These are phyloP conservation scores for Hydrotaea cyrtoneurina DNA, from an alignment of 2,888 invertebrate species.

Conservation along the genomic window DNA sequence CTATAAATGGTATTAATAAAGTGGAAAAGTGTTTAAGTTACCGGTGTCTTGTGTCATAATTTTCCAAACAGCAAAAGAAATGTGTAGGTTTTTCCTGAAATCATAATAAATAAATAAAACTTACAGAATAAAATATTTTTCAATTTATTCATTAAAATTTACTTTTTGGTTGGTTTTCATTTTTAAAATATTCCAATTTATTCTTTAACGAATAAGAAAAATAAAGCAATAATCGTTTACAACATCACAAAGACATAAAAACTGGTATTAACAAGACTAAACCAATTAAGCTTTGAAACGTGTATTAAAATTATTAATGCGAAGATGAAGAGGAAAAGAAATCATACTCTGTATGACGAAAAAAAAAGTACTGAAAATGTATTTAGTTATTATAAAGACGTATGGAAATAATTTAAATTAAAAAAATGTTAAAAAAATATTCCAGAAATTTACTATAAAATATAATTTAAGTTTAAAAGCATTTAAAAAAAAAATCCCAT, in stretches of 20 bases:
- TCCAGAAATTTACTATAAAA: no score
- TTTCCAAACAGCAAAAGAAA: slow-evolving; percentile 10
- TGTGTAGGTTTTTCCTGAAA: slow-evolving; percentile 56
- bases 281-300: background rate
- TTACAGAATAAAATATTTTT: no score
- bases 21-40: slow-evolving; percentile 52
- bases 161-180: background rate
- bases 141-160: background rate
- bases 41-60: no score
- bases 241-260: background rate
- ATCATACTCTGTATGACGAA: background rate
- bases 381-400: no score
- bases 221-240: background rate
- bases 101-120: no score
- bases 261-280: slow-evolving; percentile 8
- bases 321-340: background rate
- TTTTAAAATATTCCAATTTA: slow-evolving; percentile 43
- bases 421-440: no score
- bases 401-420: no score
- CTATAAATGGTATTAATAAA: slow-evolving; percentile 55
- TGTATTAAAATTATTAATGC: background rate
- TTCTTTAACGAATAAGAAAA: slow-evolving; percentile 12
- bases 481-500: no score
- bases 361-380: no score
- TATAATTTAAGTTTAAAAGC: no score